A percentile compares a stretch with the other conserved stretches of the same genome.
Evolutionary conservation across 2,113 vertebrate species (phyloP).

Genomic region (Gallinago paraguaiae): DNA sequence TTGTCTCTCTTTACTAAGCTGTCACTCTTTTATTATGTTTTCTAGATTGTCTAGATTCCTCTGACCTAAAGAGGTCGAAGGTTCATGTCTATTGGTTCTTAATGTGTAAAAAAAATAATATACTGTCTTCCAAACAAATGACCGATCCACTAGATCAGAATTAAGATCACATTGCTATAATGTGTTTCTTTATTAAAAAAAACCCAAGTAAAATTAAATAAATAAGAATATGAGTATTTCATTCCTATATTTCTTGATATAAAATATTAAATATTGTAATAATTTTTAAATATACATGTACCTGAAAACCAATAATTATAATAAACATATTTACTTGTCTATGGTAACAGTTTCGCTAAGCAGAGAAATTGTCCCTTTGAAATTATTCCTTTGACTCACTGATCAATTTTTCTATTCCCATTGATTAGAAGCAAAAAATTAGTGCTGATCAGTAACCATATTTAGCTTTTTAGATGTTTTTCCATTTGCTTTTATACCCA

Average conservation of each 20-base stretch:
- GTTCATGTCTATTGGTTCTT: neutral
- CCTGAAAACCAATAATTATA: neutral
- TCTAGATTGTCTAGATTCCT: neutral
- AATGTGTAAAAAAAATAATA: neutral
- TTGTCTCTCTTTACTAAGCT: neutral
- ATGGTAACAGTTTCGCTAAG: neutral
- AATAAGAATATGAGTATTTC: neutral
- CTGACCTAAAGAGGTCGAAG: neutral
- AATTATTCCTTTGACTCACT: slow-evolving; percentile 32
- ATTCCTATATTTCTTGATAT: neutral
- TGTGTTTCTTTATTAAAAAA: neutral
- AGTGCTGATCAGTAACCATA: slow-evolving; percentile 17
- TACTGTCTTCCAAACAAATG: neutral
- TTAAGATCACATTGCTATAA: neutral
- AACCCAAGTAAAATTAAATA: neutral
- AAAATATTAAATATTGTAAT: neutral
- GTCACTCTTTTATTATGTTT: neutral
- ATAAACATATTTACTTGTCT: neutral
- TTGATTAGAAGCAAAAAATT: neutral
- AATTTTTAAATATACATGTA: neutral
- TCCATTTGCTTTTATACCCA: slow-evolving; percentile 11
- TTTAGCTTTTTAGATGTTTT: slow-evolving; percentile 6
- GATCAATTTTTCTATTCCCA: slow-evolving; percentile 35
- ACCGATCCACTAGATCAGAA: neutral
- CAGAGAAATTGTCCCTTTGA: neutral